Percentiles rank a stretch among this genome's conserved stretches.
These are phyloP conservation scores for Cryptosula pallasiana DNA, from an alignment of 2,888 invertebrate species.

Conservation along the genomic window DNA sequence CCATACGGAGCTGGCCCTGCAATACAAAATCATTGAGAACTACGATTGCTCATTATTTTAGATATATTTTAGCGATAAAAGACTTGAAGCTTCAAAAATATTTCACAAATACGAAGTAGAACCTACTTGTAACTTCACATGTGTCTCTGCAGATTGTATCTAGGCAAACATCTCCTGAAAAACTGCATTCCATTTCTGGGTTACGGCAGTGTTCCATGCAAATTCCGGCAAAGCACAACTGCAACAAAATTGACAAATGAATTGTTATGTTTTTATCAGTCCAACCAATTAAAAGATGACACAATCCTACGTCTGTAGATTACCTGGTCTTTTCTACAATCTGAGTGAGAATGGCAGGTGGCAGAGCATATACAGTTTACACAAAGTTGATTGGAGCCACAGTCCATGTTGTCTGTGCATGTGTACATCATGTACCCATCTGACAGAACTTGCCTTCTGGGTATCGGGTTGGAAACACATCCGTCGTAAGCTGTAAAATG, in stretches of 20 bases:
- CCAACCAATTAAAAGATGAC: no score
- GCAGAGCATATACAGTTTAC: constrained; percentile 14
- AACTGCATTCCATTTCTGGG: background rate
- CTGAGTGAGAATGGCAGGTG: background rate
- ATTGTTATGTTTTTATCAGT: background rate
- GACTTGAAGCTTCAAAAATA: background rate
- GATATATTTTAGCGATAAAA: no score
- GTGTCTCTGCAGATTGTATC: background rate
- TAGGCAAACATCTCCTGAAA: background rate
- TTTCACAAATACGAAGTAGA: background rate
- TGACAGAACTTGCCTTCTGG: background rate
- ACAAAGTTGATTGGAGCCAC: constrained; percentile 9
- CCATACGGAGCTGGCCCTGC: background rate
- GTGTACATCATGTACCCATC: background rate
- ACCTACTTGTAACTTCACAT: background rate
- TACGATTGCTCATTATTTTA: background rate
- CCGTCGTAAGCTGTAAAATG: background rate
- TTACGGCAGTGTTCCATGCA: constrained; percentile 5
- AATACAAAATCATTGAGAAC: background rate
- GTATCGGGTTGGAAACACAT: background rate
- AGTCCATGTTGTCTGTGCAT: background rate
- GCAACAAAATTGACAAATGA: no score
- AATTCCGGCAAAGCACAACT: background rate
- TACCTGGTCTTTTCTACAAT: constrained; percentile 10
- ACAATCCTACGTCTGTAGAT: no score